Evolutionary conservation across 2,113 vertebrate genomes (phyloP).

Genomic region (Myrmophylax atrothorax): DNA sequence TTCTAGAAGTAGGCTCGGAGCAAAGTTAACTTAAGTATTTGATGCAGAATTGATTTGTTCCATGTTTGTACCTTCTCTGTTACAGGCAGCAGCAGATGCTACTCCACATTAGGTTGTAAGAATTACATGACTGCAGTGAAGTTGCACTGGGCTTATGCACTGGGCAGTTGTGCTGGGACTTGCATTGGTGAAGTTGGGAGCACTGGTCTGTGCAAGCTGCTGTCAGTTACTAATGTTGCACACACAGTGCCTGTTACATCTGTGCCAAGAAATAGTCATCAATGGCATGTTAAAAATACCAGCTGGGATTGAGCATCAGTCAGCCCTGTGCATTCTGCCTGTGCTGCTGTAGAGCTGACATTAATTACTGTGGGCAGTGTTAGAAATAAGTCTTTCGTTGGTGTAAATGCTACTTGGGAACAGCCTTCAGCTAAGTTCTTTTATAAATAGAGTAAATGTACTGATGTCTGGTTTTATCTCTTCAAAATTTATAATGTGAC

Average conservation of each 20-base stretch:
- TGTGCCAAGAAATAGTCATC: not conserved
- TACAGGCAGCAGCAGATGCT: not conserved
- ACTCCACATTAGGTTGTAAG: not conserved
- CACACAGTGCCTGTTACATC: not conserved
- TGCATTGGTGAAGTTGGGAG: not conserved
- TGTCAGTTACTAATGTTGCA: not conserved
- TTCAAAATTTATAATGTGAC: not conserved
- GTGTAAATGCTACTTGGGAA: not conserved
- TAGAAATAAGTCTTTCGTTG: not conserved
- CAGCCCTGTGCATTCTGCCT: not conserved
- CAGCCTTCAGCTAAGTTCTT: not conserved
- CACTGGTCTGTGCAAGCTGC: not conserved
- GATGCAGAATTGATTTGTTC: not conserved
- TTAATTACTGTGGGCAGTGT: not conserved
- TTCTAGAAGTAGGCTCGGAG: not conserved
- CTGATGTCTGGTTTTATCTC: not conserved
- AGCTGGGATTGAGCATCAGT: not conserved
- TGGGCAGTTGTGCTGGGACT: not conserved
- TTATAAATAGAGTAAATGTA: not conserved
- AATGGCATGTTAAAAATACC: not conserved
- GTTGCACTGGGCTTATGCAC: rapidly evolving
- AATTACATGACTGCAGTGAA: not conserved
- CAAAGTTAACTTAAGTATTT: not conserved
- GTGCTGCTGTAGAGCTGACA: not conserved
- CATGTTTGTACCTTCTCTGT: not conserved